phyloP scores from a whole-genome alignment of 2,888 invertebrate genomes.

The Schrankia costaestrigalis region DNA sequence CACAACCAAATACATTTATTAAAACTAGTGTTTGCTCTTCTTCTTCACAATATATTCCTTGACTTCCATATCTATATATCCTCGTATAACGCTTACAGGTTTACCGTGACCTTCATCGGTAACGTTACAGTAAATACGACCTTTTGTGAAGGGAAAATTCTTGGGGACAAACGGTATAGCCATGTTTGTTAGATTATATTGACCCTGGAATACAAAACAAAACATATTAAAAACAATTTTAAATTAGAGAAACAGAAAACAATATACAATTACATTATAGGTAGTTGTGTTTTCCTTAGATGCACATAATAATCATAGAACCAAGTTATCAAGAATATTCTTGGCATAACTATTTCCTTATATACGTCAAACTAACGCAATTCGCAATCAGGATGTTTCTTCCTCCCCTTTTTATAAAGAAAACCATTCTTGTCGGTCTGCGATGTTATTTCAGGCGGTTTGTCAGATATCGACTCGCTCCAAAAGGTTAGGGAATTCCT shows the following conservation, averaged over 20 bases:
- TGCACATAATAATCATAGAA: not conserved
- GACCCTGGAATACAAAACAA: not conserved
- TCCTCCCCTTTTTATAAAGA: no score
- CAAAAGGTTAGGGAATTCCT: no score
- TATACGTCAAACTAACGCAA: no score
- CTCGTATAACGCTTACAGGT: not conserved
- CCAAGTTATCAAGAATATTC: not conserved
- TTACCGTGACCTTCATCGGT: not conserved
- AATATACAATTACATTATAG: not conserved
- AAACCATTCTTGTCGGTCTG: no score
- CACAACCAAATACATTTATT: no score
- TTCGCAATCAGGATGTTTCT: no score
- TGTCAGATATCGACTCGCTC: no score
- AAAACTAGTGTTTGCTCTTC: no score
- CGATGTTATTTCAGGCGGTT: no score
- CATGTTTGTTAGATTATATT: constrained; percentile 2
- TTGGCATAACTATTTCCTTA: not conserved
- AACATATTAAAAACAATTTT: constrained; percentile 1
- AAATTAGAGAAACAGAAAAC: not conserved
- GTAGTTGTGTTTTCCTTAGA: not conserved
- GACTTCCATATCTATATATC: constrained; percentile 2
- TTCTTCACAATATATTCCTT: not conserved
- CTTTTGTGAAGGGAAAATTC: constrained; percentile 2
- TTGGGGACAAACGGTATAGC: not conserved
- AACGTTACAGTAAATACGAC: not conserved